These are phyloP conservation scores for Agonum fuliginosum DNA, from an alignment of 2,888 invertebrate genomes.

Conservation along the genomic window DNA sequence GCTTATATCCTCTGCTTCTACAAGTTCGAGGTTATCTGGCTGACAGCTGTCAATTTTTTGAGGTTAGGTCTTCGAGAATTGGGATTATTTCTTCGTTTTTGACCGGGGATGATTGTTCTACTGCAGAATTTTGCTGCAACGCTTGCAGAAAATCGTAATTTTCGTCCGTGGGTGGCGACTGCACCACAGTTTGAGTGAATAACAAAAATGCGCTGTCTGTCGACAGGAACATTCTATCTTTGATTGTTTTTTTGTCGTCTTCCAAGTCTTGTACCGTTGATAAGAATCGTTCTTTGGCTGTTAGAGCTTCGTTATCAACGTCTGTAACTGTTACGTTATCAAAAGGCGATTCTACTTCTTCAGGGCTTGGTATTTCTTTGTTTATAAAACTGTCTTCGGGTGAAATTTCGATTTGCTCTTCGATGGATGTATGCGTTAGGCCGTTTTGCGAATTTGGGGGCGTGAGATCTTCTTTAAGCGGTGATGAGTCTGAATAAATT, in stretches of 20 bases:
- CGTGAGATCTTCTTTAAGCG: too few relatives aligned
- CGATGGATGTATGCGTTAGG: too few relatives aligned
- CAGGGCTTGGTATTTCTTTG: constrained; percentile 49
- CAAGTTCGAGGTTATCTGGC: constrained; percentile 1
- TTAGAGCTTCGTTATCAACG: constrained; percentile 37
- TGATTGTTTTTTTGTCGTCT: constrained; percentile 65
- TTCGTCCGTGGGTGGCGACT: constrained; percentile 72
- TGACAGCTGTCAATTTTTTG: too few relatives aligned
- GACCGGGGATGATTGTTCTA: background rate
- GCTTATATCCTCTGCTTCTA: constrained; percentile 24
- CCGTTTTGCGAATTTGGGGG: background rate
- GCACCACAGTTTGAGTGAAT: constrained; percentile 72
- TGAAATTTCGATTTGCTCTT: background rate
- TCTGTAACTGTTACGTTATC: constrained; percentile 47
- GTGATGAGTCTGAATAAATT: too few relatives aligned
- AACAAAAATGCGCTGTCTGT: constrained; percentile 70
- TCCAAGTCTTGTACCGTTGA: constrained; percentile 61
- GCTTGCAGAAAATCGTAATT: constrained; percentile 72
- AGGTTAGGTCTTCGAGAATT: background rate
- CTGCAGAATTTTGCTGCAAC: constrained; percentile 63
- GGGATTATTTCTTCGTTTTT: constrained; percentile 31
- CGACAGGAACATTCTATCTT: constrained; percentile 71
- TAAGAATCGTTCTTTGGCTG: constrained; percentile 53
- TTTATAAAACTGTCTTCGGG: constrained; percentile 43
- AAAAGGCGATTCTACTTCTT: constrained; percentile 61